phyloP scores from a whole-genome alignment of 2,113 vertebrate species.

The Passer domesticus region DNA sequence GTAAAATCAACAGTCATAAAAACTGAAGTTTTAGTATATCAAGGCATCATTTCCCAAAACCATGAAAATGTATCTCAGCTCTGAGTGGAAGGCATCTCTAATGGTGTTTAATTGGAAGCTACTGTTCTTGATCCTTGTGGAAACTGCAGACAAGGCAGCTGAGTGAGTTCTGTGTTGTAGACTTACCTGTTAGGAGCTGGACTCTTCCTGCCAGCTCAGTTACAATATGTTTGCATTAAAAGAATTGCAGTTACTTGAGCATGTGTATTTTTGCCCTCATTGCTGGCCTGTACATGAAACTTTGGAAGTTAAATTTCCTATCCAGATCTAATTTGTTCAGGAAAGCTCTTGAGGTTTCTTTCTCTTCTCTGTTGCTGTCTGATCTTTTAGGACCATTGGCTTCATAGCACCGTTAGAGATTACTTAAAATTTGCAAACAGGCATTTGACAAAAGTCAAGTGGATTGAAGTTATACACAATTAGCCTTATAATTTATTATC shows the following conservation, averaged over 20 bases:
- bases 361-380: not conserved
- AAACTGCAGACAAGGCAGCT: not conserved
- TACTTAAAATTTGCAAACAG: not conserved
- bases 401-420: not conserved
- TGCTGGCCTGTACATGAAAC: not conserved
- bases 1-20: not conserved
- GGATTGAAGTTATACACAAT: not conserved
- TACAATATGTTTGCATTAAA: not conserved
- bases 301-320: not conserved
- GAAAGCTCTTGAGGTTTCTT: not conserved
- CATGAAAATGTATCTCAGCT: not conserved
- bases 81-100: not conserved
- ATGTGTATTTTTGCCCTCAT: not conserved
- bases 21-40: not conserved
- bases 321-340: not conserved
- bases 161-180: not conserved
- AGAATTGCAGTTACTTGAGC: not conserved
- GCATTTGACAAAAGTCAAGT: not conserved
- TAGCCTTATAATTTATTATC: not conserved
- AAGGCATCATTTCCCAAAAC: fast-evolving
- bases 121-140: not conserved
- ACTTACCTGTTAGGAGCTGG: not conserved
- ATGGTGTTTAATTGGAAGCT: not conserved
- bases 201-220: not conserved
- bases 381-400: not conserved